Percentiles rank a stretch among this genome's conserved stretches.
Conservation (phyloP, 2,113 vertebrate species). For the Ceyx margarethae region DNA sequence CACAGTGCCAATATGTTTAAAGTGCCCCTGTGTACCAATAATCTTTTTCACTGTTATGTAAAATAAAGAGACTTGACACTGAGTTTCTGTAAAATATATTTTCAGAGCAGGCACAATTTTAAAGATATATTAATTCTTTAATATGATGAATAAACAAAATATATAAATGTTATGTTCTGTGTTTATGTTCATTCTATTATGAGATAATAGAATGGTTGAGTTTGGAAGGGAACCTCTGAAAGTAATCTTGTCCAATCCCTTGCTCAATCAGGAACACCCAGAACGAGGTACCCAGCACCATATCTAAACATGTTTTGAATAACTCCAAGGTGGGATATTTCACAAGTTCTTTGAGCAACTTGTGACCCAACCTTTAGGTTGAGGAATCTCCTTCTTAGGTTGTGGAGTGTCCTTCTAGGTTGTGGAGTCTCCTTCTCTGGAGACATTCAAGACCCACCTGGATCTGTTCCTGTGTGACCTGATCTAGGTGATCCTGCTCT, state of each 20-base stretch:
- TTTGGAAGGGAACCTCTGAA: not conserved
- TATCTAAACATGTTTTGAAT: not conserved
- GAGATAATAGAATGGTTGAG: not conserved
- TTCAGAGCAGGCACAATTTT: not conserved
- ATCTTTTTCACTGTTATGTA: not conserved
- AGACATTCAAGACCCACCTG: too few relatives aligned
- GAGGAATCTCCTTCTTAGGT: too few relatives aligned
- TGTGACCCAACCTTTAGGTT: not conserved
- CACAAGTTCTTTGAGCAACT: not conserved
- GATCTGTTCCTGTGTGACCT: too few relatives aligned
- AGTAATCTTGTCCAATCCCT: too few relatives aligned
- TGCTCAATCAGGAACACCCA: not conserved
- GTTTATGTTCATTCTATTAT: not conserved
- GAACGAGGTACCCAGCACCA: rapidly evolving
- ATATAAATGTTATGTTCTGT: not conserved
- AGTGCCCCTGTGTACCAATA: not conserved
- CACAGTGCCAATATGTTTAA: not conserved
- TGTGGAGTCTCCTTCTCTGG: too few relatives aligned
- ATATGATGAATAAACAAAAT: too few relatives aligned
- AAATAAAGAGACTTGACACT: not conserved
- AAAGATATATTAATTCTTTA: not conserved
- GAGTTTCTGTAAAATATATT: not conserved
- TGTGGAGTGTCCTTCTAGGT: too few relatives aligned
- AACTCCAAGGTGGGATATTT: not conserved
- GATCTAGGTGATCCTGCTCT: too few relatives aligned